Conservation (phyloP, 2,113 vertebrate species). For the Tympanuchus pallidicinctus region DNA sequence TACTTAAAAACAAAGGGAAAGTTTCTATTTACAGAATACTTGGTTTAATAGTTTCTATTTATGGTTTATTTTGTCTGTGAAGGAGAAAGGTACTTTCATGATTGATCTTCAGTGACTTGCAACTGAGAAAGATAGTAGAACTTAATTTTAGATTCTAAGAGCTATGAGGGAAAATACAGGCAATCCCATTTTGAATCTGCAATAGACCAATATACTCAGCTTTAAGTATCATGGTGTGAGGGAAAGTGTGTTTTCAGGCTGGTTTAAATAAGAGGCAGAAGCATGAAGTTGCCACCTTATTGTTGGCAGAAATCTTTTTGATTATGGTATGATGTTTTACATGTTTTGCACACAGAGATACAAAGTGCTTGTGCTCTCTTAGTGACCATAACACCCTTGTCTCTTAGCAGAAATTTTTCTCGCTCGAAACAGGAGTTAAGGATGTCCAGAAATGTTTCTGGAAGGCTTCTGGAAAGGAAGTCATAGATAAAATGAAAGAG, state of each 20-base stretch:
- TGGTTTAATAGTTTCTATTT: constrained; percentile 7
- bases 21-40: constrained; percentile 5
- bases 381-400: not conserved
- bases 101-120: constrained; percentile 7
- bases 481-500: not conserved
- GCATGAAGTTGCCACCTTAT: not conserved
- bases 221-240: not conserved
- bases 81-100: constrained; percentile 3
- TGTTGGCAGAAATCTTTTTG: not conserved
- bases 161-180: not conserved
- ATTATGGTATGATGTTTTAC: fast-evolving
- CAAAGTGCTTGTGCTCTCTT: not conserved
- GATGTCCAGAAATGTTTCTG: constrained; percentile 1
- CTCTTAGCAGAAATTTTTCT: not conserved
- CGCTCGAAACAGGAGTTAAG: not conserved
- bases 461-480: not conserved
- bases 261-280: not conserved
- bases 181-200: not conserved
- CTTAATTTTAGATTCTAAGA: not conserved
- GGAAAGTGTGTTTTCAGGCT: not conserved
- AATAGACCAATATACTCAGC: not conserved
- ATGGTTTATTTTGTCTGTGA: not conserved
- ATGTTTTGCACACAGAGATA: not conserved
- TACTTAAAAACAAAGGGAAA: not conserved
- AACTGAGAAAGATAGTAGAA: not conserved